Evolutionary conservation across 2,113 vertebrate genomes (phyloP).

Genomic region (Esox niger): DNA sequence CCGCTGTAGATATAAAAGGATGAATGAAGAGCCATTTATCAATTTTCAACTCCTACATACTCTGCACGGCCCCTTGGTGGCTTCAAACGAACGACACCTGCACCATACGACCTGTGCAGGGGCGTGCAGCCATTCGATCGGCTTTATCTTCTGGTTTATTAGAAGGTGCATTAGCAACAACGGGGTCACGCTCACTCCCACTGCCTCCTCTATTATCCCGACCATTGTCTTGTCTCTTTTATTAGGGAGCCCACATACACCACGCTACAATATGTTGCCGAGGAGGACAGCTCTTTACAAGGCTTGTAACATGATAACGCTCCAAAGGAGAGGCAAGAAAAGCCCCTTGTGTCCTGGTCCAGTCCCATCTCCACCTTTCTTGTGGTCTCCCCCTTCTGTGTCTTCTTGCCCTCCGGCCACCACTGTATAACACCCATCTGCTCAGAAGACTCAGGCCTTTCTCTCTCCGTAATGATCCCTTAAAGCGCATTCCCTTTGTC

Average conservation of each 20-base stretch:
- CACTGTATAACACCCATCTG: constrained; percentile 71
- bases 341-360: constrained; percentile 66
- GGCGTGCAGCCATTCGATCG: constrained; percentile 55
- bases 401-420: constrained; percentile 46
- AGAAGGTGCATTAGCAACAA: constrained; percentile 56
- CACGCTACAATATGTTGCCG: constrained; percentile 53
- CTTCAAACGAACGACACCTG: constrained; percentile 9
- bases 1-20: constrained; percentile 4
- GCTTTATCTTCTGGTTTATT: constrained; percentile 59
- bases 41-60: neutral
- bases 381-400: constrained; percentile 57
- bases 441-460: constrained; percentile 44
- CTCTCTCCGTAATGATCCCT: constrained; percentile 66
- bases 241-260: constrained; percentile 54
- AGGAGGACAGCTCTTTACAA: constrained; percentile 58
- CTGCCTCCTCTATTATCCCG: constrained; percentile 36
- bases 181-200: constrained; percentile 51
- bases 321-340: constrained; percentile 67
- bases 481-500: constrained; percentile 63
- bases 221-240: constrained; percentile 42
- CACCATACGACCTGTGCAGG: constrained; percentile 40
- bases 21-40: neutral
- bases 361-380: constrained; percentile 62
- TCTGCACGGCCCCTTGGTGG: neutral
- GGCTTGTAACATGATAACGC: constrained; percentile 72